Conservation (phyloP, 2,113 vertebrate species). For the Anguilla japonica region DNA sequence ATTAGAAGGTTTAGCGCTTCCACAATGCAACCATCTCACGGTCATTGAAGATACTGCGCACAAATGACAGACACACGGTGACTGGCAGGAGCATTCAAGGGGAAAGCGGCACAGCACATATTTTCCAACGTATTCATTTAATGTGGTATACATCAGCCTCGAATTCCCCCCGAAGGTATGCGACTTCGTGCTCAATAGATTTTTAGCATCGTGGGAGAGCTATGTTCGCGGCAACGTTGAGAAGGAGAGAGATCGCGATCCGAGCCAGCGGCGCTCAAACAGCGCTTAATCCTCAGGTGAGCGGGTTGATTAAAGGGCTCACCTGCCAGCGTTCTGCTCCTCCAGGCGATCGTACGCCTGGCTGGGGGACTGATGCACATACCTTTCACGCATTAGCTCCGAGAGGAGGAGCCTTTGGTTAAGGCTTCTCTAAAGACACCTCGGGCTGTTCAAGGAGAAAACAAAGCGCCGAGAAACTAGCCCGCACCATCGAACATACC, state of each 20-base stretch:
- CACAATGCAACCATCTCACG: not conserved
- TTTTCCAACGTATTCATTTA: not conserved
- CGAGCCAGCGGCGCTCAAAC: not conserved
- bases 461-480: not conserved
- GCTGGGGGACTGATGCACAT: not conserved
- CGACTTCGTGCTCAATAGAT: not conserved
- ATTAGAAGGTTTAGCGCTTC: not conserved
- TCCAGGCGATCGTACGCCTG: not conserved
- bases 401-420: not conserved
- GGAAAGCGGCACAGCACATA: not conserved
- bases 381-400: not conserved
- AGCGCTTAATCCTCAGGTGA: constrained; percentile 4
- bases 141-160: not conserved
- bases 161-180: not conserved
- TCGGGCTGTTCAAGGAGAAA: not conserved
- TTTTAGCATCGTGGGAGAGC: not conserved
- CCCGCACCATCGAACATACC: not conserved
- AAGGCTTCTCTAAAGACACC: not conserved
- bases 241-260: not conserved
- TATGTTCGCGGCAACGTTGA: not conserved
- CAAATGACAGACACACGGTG: not conserved
- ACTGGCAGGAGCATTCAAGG: not conserved
- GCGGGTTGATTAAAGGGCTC: not conserved
- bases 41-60: not conserved
- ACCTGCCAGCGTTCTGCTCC: not conserved